Conservation (phyloP, 1,140 invertebrate genomes). For the Lordiphosa collinella region DNA sequence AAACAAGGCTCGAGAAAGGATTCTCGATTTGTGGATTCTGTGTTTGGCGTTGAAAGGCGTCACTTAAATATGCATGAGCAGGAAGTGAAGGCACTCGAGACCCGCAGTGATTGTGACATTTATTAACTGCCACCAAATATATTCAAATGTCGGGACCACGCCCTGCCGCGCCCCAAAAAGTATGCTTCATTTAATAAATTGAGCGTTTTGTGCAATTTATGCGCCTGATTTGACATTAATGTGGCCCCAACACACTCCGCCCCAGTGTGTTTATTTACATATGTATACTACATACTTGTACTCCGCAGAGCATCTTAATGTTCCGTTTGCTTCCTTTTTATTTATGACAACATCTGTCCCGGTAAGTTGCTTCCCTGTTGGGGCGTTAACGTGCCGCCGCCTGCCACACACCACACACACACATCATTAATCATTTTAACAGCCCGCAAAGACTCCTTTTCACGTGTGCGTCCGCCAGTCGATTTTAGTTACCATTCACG, state of each 20-base stretch:
- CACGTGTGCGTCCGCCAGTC: conserved; percentile 6
- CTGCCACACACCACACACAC: conserved; percentile 44
- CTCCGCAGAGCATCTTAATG: conserved; percentile 31
- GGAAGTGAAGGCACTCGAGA: neutral
- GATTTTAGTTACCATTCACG: conserved; percentile 13
- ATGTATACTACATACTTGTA: neutral
- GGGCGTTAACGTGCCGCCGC: conserved; percentile 51
- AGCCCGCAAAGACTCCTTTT: conserved; percentile 39
- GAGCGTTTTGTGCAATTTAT: conserved; percentile 78
- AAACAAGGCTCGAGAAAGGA: conserved; percentile 25
- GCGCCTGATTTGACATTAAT: conserved; percentile 79
- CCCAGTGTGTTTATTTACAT: conserved; percentile 68
- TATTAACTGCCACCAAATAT: conserved; percentile 55
- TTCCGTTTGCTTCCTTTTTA: conserved; percentile 61
- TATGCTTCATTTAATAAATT: conserved; percentile 72
- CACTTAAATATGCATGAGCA: conserved; percentile 33
- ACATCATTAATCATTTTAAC: conserved; percentile 78
- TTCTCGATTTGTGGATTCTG: conserved; percentile 12
- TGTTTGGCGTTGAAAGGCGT: conserved; percentile 27
- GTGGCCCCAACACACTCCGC: conserved; percentile 54
- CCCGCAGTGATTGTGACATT: conserved; percentile 43
- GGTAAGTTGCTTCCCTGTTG: conserved; percentile 44
- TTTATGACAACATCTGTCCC: conserved; percentile 74
- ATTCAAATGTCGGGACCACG: conserved; percentile 20
- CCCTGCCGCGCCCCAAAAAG: conserved; percentile 16